Evolutionary conservation across 2,113 vertebrate species (phyloP).

Genomic region (Sorex araneus): DNA sequence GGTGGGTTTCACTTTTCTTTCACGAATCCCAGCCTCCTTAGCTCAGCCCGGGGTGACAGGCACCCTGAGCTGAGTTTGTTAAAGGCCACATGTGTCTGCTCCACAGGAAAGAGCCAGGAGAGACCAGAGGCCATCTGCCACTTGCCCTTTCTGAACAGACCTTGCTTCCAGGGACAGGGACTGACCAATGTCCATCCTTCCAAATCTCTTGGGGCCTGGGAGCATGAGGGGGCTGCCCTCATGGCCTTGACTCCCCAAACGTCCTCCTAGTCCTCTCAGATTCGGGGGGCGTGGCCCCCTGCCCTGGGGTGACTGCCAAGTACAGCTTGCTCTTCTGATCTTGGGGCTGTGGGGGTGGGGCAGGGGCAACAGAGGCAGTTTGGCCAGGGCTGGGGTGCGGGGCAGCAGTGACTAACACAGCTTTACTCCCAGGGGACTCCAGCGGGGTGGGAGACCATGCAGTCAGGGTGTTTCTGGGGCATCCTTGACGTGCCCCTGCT

Average conservation of each 20-base stretch:
- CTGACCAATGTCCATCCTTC: background rate
- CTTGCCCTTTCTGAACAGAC: background rate
- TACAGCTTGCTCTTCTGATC: no score
- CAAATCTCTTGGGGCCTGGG: background rate
- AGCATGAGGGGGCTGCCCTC: background rate
- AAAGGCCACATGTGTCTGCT: background rate
- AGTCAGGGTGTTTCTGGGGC: background rate
- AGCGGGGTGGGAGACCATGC: background rate
- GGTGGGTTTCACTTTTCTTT: background rate
- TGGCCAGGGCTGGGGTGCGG: no score
- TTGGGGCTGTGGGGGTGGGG: background rate
- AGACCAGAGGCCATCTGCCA: background rate
- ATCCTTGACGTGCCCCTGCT: background rate
- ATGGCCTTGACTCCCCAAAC: background rate
- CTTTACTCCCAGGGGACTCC: background rate
- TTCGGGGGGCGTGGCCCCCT: background rate
- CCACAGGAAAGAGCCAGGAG: background rate
- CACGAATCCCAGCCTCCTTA: background rate
- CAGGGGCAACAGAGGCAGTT: background rate
- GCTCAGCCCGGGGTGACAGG: background rate
- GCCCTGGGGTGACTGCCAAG: no score
- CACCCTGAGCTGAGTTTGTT: background rate
- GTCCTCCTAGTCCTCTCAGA: background rate
- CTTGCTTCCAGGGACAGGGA: background rate
- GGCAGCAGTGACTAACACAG: background rate